A percentile compares a stretch with the other conserved stretches of the same genome.
These are phyloP conservation scores for Fratercula arctica DNA, from an alignment of 2,797 vertebrate genomes.

Conservation along the genomic window DNA sequence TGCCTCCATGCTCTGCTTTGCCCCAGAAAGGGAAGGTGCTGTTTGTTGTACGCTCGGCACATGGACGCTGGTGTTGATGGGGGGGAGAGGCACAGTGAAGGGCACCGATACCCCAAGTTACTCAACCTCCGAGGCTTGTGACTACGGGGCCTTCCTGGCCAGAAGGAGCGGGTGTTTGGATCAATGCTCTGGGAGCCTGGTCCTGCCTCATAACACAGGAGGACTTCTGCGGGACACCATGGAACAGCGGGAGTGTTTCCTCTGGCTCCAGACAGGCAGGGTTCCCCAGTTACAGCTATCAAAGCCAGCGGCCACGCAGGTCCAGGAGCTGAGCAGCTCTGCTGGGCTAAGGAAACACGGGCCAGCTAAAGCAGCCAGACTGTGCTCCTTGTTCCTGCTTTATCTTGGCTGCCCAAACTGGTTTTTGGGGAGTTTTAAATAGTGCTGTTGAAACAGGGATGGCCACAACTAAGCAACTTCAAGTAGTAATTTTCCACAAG, in stretches of 20 bases:
- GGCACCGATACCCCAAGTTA: rapidly evolving
- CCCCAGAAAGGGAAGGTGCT: background rate
- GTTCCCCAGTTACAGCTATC: background rate
- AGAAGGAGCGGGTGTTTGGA: background rate
- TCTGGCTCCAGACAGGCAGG: background rate
- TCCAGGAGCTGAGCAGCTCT: background rate
- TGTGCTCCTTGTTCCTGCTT: background rate
- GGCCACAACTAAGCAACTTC: background rate
- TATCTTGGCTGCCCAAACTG: background rate
- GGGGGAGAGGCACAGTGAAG: background rate
- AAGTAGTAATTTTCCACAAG: background rate
- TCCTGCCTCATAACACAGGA: background rate
- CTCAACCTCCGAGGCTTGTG: background rate
- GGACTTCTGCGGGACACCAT: background rate
- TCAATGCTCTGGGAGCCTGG: background rate
- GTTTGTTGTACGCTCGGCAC: background rate
- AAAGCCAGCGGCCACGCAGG: background rate
- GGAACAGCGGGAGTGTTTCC: background rate
- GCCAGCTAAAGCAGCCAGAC: background rate
- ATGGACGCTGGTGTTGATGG: background rate
- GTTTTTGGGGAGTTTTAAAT: background rate
- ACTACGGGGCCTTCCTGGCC: background rate
- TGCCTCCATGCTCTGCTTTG: background rate
- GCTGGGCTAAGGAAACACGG: background rate
- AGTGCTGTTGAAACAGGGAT: background rate